Percentiles rank a stretch among this genome's conserved stretches.
Conservation (phyloP, 2,888 invertebrate genomes). For the Cataglyphis cursor region DNA sequence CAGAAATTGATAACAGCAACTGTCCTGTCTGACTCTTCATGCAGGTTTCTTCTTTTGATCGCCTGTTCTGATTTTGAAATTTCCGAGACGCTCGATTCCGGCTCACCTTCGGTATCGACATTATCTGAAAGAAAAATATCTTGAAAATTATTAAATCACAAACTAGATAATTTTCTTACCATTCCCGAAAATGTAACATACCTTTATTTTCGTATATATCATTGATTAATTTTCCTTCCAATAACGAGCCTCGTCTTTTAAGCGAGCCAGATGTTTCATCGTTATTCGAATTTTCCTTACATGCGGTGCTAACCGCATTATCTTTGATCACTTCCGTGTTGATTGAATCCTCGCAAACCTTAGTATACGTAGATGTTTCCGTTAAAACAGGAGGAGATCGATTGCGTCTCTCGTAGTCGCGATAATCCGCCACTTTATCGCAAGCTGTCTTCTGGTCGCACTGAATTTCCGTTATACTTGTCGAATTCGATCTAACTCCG, state of each 20-base stretch:
- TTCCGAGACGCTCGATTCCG: background rate
- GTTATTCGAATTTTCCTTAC: background rate
- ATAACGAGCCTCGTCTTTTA: constrained; percentile 18
- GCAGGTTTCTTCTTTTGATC: constrained; percentile 14
- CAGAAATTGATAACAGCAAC: background rate
- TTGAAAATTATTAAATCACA: background rate
- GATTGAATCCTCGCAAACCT: background rate
- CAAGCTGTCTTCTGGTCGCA: constrained; percentile 18
- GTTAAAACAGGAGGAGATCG: background rate
- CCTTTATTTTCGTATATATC: constrained; percentile 45
- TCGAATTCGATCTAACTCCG: constrained; percentile 27
- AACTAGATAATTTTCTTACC: background rate
- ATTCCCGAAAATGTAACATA: background rate
- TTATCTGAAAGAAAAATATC: constrained; percentile 3
- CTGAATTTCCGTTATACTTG: constrained; percentile 24
- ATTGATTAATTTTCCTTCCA: constrained; percentile 26
- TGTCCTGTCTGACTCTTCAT: constrained; percentile 31
- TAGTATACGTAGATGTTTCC: background rate
- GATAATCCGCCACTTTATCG: constrained; percentile 18
- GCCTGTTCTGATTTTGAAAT: constrained; percentile 2
- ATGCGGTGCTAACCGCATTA: background rate
- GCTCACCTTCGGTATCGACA: background rate
- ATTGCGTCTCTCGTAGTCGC: constrained; percentile 7
- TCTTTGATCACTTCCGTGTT: background rate
- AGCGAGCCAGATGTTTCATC: constrained; percentile 1